Evolutionary conservation across 2,888 invertebrate species (phyloP).

Genomic region (Ganaspis brasiliensis): DNA sequence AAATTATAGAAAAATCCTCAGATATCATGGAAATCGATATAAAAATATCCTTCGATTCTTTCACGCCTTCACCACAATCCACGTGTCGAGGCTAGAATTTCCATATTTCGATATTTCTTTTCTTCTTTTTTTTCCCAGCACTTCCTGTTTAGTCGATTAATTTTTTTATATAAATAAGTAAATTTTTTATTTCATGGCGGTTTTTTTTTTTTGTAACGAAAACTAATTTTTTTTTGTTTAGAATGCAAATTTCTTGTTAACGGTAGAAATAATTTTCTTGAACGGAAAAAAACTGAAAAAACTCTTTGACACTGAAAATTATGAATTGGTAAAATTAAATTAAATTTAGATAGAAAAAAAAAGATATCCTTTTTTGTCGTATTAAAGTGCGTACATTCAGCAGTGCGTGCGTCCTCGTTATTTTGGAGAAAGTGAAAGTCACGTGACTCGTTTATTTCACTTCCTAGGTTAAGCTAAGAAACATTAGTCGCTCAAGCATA

Average conservation of each 20-base stretch:
- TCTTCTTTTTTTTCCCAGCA: not conserved
- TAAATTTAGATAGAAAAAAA: too few relatives aligned
- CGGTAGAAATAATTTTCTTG: too few relatives aligned
- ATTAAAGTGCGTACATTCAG: slow-evolving; percentile 46
- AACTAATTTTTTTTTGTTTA: too few relatives aligned
- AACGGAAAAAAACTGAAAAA: too few relatives aligned
- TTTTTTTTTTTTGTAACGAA: too few relatives aligned
- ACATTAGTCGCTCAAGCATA: slow-evolving; percentile 29
- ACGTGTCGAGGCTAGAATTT: slow-evolving; percentile 14
- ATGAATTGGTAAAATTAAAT: too few relatives aligned
- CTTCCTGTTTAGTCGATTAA: too few relatives aligned
- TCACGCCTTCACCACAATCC: slow-evolving; percentile 11
- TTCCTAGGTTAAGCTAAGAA: slow-evolving; percentile 56
- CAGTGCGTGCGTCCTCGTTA: slow-evolving; percentile 75
- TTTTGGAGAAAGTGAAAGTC: slow-evolving; percentile 80
- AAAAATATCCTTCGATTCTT: slow-evolving; percentile 27
- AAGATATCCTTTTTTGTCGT: too few relatives aligned
- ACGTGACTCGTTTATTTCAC: slow-evolving; percentile 67
- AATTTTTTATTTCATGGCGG: too few relatives aligned
- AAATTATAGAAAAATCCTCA: slow-evolving; percentile 4
- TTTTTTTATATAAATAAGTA: too few relatives aligned
- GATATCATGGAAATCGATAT: slow-evolving; percentile 26
- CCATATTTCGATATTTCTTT: not conserved
- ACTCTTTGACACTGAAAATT: too few relatives aligned
- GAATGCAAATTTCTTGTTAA: too few relatives aligned